Evolutionary conservation across 2,888 invertebrate genomes (phyloP).

Genomic region (Allolobophora icterica): DNA sequence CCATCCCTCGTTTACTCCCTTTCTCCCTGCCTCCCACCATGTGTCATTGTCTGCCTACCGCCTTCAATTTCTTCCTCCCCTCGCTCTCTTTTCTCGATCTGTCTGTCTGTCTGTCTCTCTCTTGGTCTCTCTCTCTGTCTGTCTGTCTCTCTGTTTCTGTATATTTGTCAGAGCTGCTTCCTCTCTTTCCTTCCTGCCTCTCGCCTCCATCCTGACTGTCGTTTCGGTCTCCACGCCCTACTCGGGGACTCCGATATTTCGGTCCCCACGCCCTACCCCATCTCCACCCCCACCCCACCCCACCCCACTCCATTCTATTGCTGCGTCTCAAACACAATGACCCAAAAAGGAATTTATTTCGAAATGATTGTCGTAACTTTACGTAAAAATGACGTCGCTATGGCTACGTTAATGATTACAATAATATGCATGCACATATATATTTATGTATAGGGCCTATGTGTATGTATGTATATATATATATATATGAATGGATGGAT

Average conservation of each 20-base stretch:
- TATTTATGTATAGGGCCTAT: neutral
- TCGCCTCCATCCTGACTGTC: neutral
- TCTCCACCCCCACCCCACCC: neutral
- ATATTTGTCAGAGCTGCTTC: neutral
- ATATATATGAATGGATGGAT: neutral
- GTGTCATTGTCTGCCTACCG: too few species aligned
- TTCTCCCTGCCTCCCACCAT: too few species aligned
- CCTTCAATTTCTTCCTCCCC: too few species aligned
- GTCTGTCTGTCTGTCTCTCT: neutral
- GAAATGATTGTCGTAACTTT: neutral
- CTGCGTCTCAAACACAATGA: neutral
- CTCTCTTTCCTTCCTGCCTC: neutral
- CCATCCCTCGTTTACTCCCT: too few species aligned
- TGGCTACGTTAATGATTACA: neutral
- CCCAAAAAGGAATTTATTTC: neutral
- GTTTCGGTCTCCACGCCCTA: neutral
- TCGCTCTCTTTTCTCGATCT: neutral
- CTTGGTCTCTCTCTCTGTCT: neutral
- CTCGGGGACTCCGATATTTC: too few species aligned
- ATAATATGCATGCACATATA: neutral
- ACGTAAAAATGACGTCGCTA: too few species aligned
- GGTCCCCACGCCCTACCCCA: neutral
- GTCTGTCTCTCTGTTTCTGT: neutral
- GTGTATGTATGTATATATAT: neutral
- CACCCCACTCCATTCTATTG: neutral